Conservation (phyloP, 2,888 invertebrate species). For the Trichopoda pennipes region DNA sequence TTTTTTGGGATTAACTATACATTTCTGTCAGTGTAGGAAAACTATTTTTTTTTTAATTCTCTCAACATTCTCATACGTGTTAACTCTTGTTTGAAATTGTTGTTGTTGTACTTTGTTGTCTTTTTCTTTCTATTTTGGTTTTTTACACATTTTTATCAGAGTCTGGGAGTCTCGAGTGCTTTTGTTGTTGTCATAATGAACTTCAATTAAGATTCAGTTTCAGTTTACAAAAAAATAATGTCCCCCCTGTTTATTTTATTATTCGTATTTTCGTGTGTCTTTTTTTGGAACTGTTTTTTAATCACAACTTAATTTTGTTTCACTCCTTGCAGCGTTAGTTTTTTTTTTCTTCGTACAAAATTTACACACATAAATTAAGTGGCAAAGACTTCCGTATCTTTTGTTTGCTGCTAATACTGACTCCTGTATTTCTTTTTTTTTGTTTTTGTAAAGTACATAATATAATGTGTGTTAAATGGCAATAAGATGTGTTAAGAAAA, state of each 20-base stretch:
- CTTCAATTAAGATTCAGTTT: conserved; percentile 65
- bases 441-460: not conserved
- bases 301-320: conserved; percentile 55
- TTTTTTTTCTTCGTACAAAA: conserved; percentile 33
- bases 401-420: conserved; percentile 7
- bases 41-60: not conserved
- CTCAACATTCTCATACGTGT: conserved; percentile 9
- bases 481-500: conserved; percentile 6
- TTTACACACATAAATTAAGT: conserved; percentile 64
- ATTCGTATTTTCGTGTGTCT: conserved; percentile 17
- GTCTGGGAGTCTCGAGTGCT: conserved; percentile 30
- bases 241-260: conserved; percentile 46
- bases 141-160: not conserved
- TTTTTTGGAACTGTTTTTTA: conserved; percentile 20
- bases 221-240: conserved; percentile 7
- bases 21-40: conserved; percentile 13
- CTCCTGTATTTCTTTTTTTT: conserved; percentile 34
- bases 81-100: conserved; percentile 2
- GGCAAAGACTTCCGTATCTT: conserved; percentile 66
- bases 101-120: conserved; percentile 52
- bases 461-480: conserved; percentile 59
- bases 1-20: too few species aligned
- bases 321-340: conserved; percentile 51
- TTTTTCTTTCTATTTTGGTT: not conserved
- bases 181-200: conserved; percentile 63